phyloP scores from a whole-genome alignment of 2,113 vertebrate species.

The Formicarius rufipectus region DNA sequence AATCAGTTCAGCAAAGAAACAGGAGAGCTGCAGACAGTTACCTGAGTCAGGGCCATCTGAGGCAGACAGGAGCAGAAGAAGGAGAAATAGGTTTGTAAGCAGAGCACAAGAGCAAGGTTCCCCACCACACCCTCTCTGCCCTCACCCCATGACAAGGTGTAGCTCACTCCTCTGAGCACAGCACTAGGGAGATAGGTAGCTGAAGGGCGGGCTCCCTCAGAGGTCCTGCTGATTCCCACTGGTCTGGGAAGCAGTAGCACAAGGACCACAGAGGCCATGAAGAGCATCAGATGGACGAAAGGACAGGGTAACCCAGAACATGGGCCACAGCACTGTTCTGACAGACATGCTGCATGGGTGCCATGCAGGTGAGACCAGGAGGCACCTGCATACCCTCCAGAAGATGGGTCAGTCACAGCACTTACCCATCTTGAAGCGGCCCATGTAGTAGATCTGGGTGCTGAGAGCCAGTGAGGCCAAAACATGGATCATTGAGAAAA shows the following conservation, averaged over 20 bases:
- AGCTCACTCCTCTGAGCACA: neutral
- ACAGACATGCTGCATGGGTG: neutral
- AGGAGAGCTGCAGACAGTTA: conserved; percentile 54
- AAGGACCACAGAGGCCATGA: neutral
- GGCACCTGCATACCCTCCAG: neutral
- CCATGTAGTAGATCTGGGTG: conserved; percentile 85
- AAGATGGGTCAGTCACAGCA: neutral
- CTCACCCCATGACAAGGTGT: neutral
- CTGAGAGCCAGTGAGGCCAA: conserved; percentile 79
- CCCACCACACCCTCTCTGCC: neutral
- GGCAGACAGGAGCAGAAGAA: conserved; percentile 63
- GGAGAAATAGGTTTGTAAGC: conserved; percentile 51
- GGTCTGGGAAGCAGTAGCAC: neutral
- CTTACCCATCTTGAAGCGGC: conserved; percentile 82
- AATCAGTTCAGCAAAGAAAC: neutral
- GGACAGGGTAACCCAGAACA: neutral
- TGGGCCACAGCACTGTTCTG: neutral
- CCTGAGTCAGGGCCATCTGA: conserved; percentile 83
- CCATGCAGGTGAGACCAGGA: neutral
- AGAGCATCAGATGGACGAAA: neutral
- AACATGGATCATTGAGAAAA: conserved; percentile 79
- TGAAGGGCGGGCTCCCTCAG: neutral
- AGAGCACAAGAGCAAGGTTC: neutral
- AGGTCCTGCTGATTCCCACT: neutral
- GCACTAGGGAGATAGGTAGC: neutral